Conservation (phyloP, 2,113 vertebrate species). For the Oncorhynchus keta region DNA sequence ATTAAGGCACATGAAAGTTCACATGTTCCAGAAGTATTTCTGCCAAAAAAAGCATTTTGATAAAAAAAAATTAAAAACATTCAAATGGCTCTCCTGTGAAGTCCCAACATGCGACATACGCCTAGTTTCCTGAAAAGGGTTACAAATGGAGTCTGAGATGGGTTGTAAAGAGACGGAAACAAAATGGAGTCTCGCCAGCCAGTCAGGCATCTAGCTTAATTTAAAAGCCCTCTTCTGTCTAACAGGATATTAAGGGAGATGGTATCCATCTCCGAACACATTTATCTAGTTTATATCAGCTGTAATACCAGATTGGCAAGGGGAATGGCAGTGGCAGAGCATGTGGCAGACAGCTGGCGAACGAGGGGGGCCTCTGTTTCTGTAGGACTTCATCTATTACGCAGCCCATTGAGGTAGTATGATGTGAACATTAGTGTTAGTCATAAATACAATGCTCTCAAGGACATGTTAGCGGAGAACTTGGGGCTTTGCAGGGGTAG, state of each 20-base stretch:
- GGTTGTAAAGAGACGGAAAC: not conserved
- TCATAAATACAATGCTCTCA: not conserved
- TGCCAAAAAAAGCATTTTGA: too few species aligned
- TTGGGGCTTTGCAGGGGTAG: too few species aligned
- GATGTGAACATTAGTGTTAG: not conserved
- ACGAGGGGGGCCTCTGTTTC: not conserved
- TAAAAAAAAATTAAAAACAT: too few species aligned
- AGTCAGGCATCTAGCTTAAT: not conserved
- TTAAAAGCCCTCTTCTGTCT: not conserved
- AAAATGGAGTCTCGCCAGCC: not conserved
- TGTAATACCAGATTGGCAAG: not conserved
- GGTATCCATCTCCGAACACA: not conserved
- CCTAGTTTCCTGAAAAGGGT: too few species aligned
- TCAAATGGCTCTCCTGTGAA: too few species aligned
- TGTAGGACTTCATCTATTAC: not conserved
- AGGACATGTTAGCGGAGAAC: not conserved
- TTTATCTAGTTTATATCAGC: not conserved
- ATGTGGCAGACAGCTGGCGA: not conserved
- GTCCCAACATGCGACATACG: too few species aligned
- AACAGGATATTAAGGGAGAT: conserved; percentile 6
- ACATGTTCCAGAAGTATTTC: too few species aligned
- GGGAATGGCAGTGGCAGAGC: not conserved
- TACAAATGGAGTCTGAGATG: not conserved
- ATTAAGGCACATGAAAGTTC: too few species aligned
- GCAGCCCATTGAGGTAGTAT: not conserved